phyloP scores from a whole-genome alignment of 2,888 invertebrate species.

The Oligia latruncula region DNA sequence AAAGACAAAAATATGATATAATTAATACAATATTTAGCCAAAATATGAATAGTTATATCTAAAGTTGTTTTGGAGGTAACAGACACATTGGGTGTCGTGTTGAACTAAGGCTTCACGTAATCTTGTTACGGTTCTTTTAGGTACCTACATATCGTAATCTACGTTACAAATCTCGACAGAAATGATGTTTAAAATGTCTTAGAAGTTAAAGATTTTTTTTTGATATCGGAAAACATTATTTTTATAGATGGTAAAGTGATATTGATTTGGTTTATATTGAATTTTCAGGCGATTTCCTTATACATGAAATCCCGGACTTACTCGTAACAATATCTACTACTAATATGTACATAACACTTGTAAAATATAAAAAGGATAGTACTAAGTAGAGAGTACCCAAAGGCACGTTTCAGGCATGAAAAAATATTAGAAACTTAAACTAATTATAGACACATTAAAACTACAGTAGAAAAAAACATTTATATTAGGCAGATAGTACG shows the following conservation, averaged over 20 bases:
- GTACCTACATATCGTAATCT: conserved; percentile 12
- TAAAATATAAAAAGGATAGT: conserved; percentile 65
- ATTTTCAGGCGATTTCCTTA: conserved; percentile 54
- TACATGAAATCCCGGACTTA: conserved; percentile 66
- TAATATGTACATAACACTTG: conserved; percentile 86
- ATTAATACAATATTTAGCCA: conserved; percentile 48
- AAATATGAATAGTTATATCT: conserved; percentile 40
- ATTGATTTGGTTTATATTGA: conserved; percentile 68
- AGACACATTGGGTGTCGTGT: conserved; percentile 20
- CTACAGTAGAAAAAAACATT: conserved; percentile 70
- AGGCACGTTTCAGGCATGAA: conserved; percentile 45
- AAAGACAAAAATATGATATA: conserved; percentile 29
- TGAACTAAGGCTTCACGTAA: conserved; percentile 24
- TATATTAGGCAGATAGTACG: conserved; percentile 68
- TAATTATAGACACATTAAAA: conserved; percentile 70
- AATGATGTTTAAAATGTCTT: conserved; percentile 20
- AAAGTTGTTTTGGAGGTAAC: conserved; percentile 26
- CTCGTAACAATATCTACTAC: conserved; percentile 79
- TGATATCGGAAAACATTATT: conserved; percentile 45
- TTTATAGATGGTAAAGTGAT: conserved; percentile 55
- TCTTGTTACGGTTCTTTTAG: conserved; percentile 18
- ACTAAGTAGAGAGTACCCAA: conserved; percentile 69
- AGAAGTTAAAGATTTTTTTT: conserved; percentile 32
- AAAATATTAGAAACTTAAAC: conserved; percentile 65
- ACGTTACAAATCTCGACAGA: conserved; percentile 27